phyloP scores from a whole-genome alignment of 1,140 invertebrate species.

The Hyles vespertilio region DNA sequence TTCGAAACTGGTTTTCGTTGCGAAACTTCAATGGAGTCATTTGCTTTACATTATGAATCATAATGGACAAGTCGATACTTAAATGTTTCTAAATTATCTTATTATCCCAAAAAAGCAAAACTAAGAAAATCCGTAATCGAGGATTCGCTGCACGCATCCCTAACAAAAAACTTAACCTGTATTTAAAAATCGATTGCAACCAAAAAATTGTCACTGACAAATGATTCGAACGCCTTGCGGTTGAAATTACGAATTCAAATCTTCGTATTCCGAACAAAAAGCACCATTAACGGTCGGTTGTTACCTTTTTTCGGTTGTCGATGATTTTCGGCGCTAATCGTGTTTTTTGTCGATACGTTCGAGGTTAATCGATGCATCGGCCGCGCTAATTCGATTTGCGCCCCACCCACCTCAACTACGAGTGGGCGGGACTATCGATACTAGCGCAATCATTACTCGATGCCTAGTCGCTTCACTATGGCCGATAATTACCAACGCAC shows the following conservation, averaged over 20 bases:
- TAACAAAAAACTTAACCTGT: conserved; percentile 57
- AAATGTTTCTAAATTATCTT: conserved; percentile 20
- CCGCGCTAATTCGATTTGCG: conserved; percentile 65
- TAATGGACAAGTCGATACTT: background rate
- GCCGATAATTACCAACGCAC: no score
- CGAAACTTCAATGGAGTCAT: no score
- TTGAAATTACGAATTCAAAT: conserved; percentile 73
- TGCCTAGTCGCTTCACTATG: no score
- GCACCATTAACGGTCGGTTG: conserved; percentile 63
- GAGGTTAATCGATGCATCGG: conserved; percentile 64
- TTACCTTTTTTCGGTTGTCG: conserved; percentile 65
- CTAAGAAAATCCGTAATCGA: conserved; percentile 28
- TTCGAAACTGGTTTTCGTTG: no score
- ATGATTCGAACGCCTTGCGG: conserved; percentile 70
- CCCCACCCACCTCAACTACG: conserved; percentile 57
- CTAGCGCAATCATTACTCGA: conserved; percentile 42
- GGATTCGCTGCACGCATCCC: conserved; percentile 24
- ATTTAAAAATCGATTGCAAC: conserved; percentile 57
- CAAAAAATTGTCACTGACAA: conserved; percentile 75
- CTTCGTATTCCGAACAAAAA: conserved; percentile 70
- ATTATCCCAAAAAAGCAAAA: conserved; percentile 22
- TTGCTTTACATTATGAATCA: background rate
- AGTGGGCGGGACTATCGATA: conserved; percentile 64
- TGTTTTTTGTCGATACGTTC: conserved; percentile 63
- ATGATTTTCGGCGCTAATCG: conserved; percentile 68